Evolutionary conservation across 2,888 invertebrate genomes (phyloP), one percentile per base, ranked within the genome.

Genomic region (Scaptomyza polygonia): DNA sequence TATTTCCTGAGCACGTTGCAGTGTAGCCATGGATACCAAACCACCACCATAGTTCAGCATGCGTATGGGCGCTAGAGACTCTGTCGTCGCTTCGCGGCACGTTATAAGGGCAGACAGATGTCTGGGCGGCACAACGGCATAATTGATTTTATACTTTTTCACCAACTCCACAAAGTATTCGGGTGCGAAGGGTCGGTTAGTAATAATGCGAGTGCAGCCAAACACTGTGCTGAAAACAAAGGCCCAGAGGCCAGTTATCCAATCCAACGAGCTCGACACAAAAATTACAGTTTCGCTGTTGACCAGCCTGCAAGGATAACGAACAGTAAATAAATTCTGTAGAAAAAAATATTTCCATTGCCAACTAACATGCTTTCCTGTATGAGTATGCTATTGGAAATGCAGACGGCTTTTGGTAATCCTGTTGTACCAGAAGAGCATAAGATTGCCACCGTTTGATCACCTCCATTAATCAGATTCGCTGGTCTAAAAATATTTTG

Each of bases 341-440:
- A 12, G 11, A n/a, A 3, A 14, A 3, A 1, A 11, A 8, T 8
- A 12, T 12, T 12, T 1, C 9, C 0, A 11, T 1, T 11, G 4
- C 8, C 5, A 9, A 45, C 74, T 58, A 27, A 86, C 82, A 68
- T 47, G 34, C 21, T 69, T 5, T 75, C 77, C 65, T 48, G 64
- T 34, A 64, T 66, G 0, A 77, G 67, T n/a, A 58, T 55, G 39
- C 55, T 84, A 72, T 68, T 86, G 2, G 86, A 78, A 11, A 88
- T 61, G 47, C 77, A 78, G n/a, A 90, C 86, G 1, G 85, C 86
- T 65, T 90, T 90, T 0, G 88, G 86, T 30, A 86, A 45, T 18
- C 90, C 89, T 1, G 88, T 88, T 4, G 89, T 88, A 3, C 90
- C 90, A 3, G 89, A 90, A 0, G 90, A 89, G 57, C 87, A 86